Evolutionary conservation across 2,888 invertebrate species (phyloP), one percentile per base, ranked within the genome.

Genomic region (Ceramica pisi): DNA sequence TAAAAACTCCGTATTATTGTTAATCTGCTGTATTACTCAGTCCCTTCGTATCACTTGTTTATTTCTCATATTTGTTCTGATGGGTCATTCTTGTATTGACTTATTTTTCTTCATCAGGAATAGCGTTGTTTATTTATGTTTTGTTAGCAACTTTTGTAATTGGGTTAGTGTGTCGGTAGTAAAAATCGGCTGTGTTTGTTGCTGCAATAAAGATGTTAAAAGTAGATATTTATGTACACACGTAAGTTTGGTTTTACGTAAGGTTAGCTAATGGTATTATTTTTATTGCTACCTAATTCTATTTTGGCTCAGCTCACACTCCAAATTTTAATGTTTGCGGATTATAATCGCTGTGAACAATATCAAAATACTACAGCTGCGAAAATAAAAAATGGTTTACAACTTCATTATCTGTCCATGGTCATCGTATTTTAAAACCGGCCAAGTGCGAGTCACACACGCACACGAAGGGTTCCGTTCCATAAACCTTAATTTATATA

Each of bases 11-110:
- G 2, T 71, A 53, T 71, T 78, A 65, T 84, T 78, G 69, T 71
- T 67, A 56, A 75, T 75, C 60, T 53, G 56, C 44, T 51, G 59
- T 57, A 67, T 79, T 85, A 77, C 68, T 82, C 62, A 55, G 23
- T 68, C 21, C 41, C 35, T 53, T 50, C n/a, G 26, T 76, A 64
- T 79, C n/a, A 51, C 57, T 72, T 80, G 71, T 73, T 83, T 70
- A 80, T 77, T 72, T 46, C 68, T 73, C 50, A 67, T 21, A 55
- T 62, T 75, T 82, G 72, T 84, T 79, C 76, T 82, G 62, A 67
- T 67, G 44, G 64, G 19, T 35, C 50, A 50, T 14, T 67, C 31
- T 55, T 31, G 38, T 53, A 21, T 50, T 26, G 8, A 66, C 8
- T 50, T 44, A 41, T 60, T 66, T 76, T 76, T 65, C 61, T 60